Evolutionary conservation across 2,888 invertebrate genomes (phyloP).

Genomic region (Suillia variegata): DNA sequence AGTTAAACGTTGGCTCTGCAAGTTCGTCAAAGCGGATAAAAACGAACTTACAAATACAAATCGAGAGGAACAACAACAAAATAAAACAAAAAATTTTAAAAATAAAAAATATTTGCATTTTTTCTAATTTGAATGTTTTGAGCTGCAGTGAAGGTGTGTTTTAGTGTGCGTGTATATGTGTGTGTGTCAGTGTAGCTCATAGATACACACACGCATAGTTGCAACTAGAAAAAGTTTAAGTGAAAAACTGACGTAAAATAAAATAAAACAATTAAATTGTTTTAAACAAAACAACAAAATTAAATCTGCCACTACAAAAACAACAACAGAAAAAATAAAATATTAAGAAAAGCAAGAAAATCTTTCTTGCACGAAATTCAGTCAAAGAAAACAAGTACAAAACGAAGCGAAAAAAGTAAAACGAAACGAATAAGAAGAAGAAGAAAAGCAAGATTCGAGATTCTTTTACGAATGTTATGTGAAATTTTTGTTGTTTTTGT

Average conservation of each 20-base stretch:
- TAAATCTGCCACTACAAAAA: too few relatives aligned
- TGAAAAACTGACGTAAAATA: background rate
- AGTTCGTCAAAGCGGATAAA: background rate
- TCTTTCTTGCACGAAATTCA: too few relatives aligned
- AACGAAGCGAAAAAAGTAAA: too few relatives aligned
- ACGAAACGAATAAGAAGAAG: background rate
- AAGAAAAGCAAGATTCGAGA: background rate
- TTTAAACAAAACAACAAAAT: background rate
- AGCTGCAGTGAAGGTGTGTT: background rate
- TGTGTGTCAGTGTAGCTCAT: too few relatives aligned
- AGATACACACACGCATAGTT: background rate
- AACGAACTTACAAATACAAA: background rate
- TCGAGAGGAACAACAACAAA: background rate
- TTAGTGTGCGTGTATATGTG: too few relatives aligned
- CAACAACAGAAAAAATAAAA: too few relatives aligned
- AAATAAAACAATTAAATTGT: background rate
- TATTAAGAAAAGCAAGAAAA: too few relatives aligned
- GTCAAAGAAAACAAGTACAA: too few relatives aligned
- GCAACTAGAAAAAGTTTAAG: background rate
- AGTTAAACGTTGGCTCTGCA: background rate
- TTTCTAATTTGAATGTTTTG: background rate
- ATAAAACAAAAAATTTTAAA: background rate
- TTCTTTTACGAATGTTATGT: too few relatives aligned
- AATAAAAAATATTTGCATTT: slow-evolving; percentile 2
- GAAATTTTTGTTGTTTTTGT: too few relatives aligned